Evolutionary conservation across 2,113 vertebrate species (phyloP).

Genomic region (Tragelaphus buxtoni): DNA sequence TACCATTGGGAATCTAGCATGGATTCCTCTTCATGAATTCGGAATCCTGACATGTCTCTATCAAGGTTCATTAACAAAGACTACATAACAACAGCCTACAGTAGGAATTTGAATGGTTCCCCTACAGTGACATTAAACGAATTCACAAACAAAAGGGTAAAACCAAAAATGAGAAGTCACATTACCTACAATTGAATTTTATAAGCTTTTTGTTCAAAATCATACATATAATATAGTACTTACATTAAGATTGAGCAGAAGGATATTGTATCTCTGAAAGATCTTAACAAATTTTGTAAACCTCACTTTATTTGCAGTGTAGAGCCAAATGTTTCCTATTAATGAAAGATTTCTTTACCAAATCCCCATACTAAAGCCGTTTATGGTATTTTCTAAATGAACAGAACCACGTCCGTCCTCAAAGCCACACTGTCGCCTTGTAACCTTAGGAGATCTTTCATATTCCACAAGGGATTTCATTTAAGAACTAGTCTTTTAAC

Average conservation of each 20-base stretch:
- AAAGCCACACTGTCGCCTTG: conserved; percentile 67
- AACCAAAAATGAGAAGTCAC: neutral
- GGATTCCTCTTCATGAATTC: neutral
- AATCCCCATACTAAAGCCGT: conserved; percentile 74
- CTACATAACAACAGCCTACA: neutral
- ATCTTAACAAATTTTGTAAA: conserved; percentile 75
- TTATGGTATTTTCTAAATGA: conserved; percentile 76
- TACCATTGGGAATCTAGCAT: neutral
- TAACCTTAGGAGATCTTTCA: conserved; percentile 55
- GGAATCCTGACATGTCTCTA: neutral
- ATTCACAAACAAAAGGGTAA: neutral
- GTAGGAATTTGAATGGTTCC: neutral
- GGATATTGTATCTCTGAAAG: conserved; percentile 64
- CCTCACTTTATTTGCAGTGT: conserved; percentile 70
- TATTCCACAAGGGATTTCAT: conserved; percentile 66
- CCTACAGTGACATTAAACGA: neutral
- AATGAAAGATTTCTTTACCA: conserved; percentile 76
- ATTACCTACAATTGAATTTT: conserved; percentile 32
- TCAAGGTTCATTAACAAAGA: neutral
- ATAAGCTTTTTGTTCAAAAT: conserved; percentile 56
- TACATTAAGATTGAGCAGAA: conserved; percentile 60
- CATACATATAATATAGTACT: conserved; percentile 49
- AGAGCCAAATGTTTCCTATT: conserved; percentile 74
- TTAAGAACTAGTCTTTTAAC: conserved; percentile 74
- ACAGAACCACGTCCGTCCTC: conserved; percentile 61